phyloP scores from a whole-genome alignment of 2,888 invertebrate genomes.

The Gymnoscelis rufifasciata region DNA sequence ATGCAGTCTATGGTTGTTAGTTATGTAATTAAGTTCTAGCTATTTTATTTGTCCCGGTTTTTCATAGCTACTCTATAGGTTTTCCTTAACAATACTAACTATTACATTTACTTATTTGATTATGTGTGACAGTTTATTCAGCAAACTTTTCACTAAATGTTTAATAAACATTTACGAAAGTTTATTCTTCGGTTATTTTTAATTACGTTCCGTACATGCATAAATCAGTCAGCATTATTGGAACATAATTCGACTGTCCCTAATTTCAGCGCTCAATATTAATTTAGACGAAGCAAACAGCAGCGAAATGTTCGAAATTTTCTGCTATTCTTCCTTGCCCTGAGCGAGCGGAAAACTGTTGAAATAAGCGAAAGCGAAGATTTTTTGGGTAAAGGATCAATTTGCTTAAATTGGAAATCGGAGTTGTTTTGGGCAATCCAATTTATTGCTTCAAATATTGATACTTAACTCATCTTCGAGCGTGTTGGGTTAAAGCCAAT shows the following conservation, averaged over 20 bases:
- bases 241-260: slow-evolving; percentile 40
- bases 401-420: slow-evolving; percentile 41
- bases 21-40: too few species aligned
- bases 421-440: slow-evolving; percentile 37
- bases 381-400: slow-evolving; percentile 49
- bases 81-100: too few species aligned
- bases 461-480: slow-evolving; percentile 10
- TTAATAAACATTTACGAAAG: too few species aligned
- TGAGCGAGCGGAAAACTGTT: slow-evolving; percentile 45
- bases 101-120: too few species aligned
- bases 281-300: slow-evolving; percentile 52
- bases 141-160: too few species aligned
- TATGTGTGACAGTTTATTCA: too few species aligned
- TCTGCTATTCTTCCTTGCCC: slow-evolving; percentile 41
- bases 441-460: slow-evolving; percentile 29
- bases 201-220: too few species aligned
- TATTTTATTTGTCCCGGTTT: too few species aligned
- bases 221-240: slow-evolving; percentile 36
- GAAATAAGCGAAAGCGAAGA: slow-evolving; percentile 51
- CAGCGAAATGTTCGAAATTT: slow-evolving; percentile 40
- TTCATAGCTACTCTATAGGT: too few species aligned
- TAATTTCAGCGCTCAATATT: slow-evolving; percentile 51
- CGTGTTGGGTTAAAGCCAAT: background rate
- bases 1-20: background rate
- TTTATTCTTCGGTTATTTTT: too few species aligned